phyloP scores from a whole-genome alignment of 2,113 vertebrate genomes.

The Uria aalge region DNA sequence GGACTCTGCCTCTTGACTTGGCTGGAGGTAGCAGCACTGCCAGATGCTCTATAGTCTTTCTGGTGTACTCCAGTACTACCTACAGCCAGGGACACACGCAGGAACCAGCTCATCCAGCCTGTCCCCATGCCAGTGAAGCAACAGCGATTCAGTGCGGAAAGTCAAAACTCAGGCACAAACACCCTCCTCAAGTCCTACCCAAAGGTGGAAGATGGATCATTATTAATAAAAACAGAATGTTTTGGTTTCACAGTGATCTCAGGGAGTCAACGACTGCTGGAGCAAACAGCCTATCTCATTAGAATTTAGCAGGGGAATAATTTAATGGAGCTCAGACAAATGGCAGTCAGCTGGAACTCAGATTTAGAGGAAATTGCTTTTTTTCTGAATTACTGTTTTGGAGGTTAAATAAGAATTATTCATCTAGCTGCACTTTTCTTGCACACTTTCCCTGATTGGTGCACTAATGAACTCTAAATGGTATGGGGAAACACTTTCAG shows the following conservation, averaged over 20 bases:
- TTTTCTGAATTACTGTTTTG: conserved; percentile 20
- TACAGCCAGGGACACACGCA: background rate
- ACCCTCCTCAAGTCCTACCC: background rate
- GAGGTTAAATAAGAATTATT: conserved; percentile 32
- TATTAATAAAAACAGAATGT: background rate
- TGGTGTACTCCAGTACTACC: background rate
- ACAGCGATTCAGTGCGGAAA: background rate
- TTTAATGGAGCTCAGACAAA: conserved; percentile 43
- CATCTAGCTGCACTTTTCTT: background rate
- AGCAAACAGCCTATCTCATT: conserved; percentile 10
- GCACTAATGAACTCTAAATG: conserved; percentile 9
- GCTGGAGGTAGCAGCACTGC: background rate
- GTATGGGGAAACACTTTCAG: background rate
- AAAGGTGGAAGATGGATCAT: background rate
- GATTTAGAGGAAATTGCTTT: conserved; percentile 42
- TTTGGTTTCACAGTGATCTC: conserved; percentile 7
- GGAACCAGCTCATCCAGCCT: background rate
- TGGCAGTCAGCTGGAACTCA: conserved; percentile 45
- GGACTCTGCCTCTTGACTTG: background rate
- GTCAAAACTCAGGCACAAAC: background rate
- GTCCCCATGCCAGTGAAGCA: background rate
- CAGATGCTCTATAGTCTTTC: background rate
- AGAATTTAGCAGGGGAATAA: conserved; percentile 52
- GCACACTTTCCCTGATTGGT: background rate
- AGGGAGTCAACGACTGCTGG: background rate